Percentiles rank a stretch among this genome's conserved stretches.
Conservation (phyloP, 2,113 vertebrate genomes). For the Gallinago undulata region DNA sequence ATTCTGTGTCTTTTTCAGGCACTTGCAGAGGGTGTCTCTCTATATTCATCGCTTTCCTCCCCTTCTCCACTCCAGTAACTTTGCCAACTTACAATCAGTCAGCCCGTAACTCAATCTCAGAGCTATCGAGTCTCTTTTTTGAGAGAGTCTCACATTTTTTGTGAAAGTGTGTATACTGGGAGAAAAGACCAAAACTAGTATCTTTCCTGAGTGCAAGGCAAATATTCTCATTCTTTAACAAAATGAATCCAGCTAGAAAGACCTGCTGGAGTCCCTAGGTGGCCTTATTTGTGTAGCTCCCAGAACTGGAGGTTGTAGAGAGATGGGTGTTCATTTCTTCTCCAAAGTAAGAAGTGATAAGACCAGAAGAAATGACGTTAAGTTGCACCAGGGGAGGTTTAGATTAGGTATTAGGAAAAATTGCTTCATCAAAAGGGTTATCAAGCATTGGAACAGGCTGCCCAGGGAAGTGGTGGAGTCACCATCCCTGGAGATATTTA, state of each 20-base stretch:
- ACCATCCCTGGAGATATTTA: not conserved
- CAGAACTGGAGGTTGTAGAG: rapidly evolving
- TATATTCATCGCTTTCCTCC: not conserved
- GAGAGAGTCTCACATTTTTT: not conserved
- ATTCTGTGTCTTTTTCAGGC: not conserved
- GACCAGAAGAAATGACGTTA: not conserved
- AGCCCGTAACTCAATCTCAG: not conserved
- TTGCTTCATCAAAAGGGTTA: not conserved
- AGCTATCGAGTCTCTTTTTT: not conserved
- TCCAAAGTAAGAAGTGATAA: not conserved
- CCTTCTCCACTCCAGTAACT: not conserved
- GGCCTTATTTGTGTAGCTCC: not conserved
- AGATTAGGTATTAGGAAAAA: not conserved
- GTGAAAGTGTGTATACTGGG: not conserved
- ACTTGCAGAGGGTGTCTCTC: not conserved
- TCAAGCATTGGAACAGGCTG: not conserved
- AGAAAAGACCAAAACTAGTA: not conserved
- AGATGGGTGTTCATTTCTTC: not conserved
- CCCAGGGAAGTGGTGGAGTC: not conserved
- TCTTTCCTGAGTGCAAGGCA: not conserved
- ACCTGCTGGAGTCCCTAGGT: not conserved
- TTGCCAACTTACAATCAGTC: not conserved
- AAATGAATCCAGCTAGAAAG: not conserved
- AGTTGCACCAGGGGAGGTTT: not conserved
- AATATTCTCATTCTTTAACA: not conserved